phyloP scores from a whole-genome alignment of 2,888 invertebrate genomes.

The Eurytoma adleriae region DNA sequence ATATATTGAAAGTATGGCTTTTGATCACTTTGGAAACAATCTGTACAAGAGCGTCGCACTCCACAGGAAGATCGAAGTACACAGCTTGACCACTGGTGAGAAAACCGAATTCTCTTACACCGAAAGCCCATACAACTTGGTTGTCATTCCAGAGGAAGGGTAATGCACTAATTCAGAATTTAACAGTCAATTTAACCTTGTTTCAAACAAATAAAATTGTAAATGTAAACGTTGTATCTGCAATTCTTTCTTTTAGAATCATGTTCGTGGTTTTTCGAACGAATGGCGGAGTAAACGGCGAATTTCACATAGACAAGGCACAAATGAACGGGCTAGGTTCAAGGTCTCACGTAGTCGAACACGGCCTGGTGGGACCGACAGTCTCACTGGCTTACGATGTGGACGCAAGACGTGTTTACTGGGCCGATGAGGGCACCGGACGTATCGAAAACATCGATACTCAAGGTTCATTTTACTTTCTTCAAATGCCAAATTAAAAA shows the following conservation, averaged over 20 bases:
- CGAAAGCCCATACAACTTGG: constrained; percentile 83
- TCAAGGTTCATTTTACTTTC: constrained; percentile 75
- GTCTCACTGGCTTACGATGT: constrained; percentile 79
- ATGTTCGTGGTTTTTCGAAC: constrained; percentile 69
- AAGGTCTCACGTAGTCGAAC: constrained; percentile 74
- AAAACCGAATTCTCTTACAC: constrained; percentile 80
- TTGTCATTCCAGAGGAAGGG: constrained; percentile 83
- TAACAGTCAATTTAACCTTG: too few relatives aligned
- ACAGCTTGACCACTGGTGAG: constrained; percentile 80
- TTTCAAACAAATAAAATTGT: too few relatives aligned
- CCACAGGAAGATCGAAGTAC: constrained; percentile 81
- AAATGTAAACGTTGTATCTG: background rate
- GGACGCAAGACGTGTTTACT: constrained; percentile 80
- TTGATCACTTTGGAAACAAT: constrained; percentile 84
- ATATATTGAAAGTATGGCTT: constrained; percentile 79
- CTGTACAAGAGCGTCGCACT: constrained; percentile 85
- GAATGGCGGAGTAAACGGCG: constrained; percentile 56
- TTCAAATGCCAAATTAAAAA: background rate
- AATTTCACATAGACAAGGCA: constrained; percentile 82
- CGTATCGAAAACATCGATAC: constrained; percentile 82
- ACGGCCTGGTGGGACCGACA: constrained; percentile 77
- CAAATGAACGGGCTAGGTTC: constrained; percentile 82
- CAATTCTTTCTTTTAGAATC: constrained; percentile 39
- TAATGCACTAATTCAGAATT: constrained; percentile 65
- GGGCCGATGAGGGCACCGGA: constrained; percentile 83